Conservation (phyloP, 2,113 vertebrate genomes). For the Thalassarche chlororhynchos region DNA sequence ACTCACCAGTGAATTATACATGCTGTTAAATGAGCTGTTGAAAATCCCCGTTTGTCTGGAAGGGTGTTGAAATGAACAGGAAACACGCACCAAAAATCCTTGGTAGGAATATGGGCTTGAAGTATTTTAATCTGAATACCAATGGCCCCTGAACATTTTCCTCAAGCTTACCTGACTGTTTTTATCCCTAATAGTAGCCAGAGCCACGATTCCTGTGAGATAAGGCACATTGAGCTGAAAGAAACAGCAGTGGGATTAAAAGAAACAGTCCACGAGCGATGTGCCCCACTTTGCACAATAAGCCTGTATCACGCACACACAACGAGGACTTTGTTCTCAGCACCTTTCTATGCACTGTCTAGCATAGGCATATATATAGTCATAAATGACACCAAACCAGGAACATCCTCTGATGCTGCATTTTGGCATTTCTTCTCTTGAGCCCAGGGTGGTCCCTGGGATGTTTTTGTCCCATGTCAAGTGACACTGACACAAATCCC, state of each 20-base stretch:
- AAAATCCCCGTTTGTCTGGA: neutral
- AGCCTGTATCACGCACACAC: fast-evolving
- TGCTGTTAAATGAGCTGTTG: neutral
- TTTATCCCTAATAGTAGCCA: neutral
- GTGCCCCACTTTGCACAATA: neutral
- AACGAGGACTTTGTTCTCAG: neutral
- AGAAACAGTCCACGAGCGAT: neutral
- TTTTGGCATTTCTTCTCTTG: neutral
- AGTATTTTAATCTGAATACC: neutral
- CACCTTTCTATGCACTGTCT: neutral
- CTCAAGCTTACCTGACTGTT: neutral
- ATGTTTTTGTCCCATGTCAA: neutral
- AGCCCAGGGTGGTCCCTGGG: neutral
- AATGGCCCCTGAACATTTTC: neutral
- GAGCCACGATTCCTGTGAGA: neutral
- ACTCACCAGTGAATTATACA: neutral
- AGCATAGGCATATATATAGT: neutral
- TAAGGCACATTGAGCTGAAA: neutral
- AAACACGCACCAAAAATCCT: neutral
- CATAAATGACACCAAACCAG: neutral
- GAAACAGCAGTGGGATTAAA: neutral
- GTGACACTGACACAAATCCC: neutral
- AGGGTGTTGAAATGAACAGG: neutral
- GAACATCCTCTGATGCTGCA: neutral
- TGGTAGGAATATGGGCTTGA: neutral